Percentiles rank a stretch among this genome's conserved stretches.
These are phyloP conservation scores for Propsilocerus akamusi DNA, from an alignment of 1,140 invertebrate genomes.

Conservation along the genomic window DNA sequence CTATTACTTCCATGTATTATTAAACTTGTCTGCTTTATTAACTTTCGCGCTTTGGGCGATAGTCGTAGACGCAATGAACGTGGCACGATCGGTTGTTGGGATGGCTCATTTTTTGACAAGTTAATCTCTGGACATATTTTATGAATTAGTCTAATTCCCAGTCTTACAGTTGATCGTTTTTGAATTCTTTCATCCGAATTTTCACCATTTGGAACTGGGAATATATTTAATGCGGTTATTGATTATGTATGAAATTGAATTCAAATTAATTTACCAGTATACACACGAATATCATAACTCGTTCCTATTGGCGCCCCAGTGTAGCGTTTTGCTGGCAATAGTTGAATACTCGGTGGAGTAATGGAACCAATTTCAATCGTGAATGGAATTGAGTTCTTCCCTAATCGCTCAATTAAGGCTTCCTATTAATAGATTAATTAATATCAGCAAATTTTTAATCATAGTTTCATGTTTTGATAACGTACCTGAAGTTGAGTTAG, in stretches of 20 bases:
- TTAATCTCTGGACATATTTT: slow-evolving; percentile 8
- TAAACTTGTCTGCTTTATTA: slow-evolving; percentile 1
- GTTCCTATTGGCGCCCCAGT: slow-evolving; percentile 77
- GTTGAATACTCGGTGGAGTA: slow-evolving; percentile 71
- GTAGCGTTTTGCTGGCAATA: slow-evolving; percentile 79
- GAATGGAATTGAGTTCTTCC: slow-evolving; percentile 60
- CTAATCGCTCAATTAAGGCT: slow-evolving; percentile 57
- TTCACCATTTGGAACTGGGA: slow-evolving; percentile 35
- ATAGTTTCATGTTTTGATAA: background rate
- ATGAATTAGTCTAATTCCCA: slow-evolving; percentile 63
- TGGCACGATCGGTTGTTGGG: background rate
- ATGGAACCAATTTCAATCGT: slow-evolving; percentile 57
- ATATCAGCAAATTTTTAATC: background rate
- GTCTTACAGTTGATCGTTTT: slow-evolving; percentile 53
- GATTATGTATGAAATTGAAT: background rate
- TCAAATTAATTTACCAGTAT: slow-evolving; percentile 38
- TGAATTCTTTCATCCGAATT: slow-evolving; percentile 55
- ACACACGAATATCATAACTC: slow-evolving; percentile 63
- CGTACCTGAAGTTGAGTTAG: slow-evolving; percentile 58
- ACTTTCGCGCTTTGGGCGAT: slow-evolving; percentile 6
- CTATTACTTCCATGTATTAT: background rate
- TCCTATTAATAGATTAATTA: slow-evolving; percentile 32
- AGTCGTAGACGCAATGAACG: slow-evolving; percentile 1
- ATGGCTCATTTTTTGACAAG: background rate
- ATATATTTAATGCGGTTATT: slow-evolving; percentile 5